phyloP scores from a whole-genome alignment of 1,140 invertebrate species.

The Armadillidium nasatum region DNA sequence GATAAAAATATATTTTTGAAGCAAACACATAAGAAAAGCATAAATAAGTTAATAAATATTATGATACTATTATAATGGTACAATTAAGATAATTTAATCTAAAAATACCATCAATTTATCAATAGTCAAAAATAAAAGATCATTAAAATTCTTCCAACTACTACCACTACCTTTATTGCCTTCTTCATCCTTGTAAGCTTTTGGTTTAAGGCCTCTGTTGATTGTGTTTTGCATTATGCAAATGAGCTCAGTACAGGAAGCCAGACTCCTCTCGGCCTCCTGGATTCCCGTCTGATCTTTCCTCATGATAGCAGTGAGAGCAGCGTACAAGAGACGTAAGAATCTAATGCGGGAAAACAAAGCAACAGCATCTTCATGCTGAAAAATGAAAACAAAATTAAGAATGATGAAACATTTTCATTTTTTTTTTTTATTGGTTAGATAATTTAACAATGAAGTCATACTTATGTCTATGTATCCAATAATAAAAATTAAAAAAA shows the following conservation, averaged over 20 bases:
- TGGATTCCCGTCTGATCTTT: conserved; percentile 55
- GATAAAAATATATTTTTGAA: no score
- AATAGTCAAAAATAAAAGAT: not conserved
- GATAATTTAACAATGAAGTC: no score
- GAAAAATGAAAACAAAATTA: conserved; percentile 39
- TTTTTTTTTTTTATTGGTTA: no score
- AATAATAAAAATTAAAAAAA: no score
- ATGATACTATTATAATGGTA: no score
- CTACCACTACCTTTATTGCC: conserved; percentile 45
- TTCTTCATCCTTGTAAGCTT: conserved; percentile 47
- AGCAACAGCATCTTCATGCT: conserved; percentile 55
- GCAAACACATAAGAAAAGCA: no score
- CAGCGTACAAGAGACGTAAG: conserved; percentile 76
- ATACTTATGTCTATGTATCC: no score
- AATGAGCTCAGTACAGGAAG: conserved; percentile 69
- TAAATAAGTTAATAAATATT: no score
- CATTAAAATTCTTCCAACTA: not conserved
- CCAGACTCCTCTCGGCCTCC: conserved; percentile 63
- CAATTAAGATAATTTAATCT: no score
- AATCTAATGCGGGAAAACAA: conserved; percentile 77
- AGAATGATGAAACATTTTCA: no score
- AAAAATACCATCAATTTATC: not conserved
- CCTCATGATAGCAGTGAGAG: conserved; percentile 63
- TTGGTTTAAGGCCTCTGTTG: conserved; percentile 66
- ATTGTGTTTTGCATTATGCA: conserved; percentile 73